Conservation (phyloP, 2,888 invertebrate genomes). For the Yponomeuta cagnagella region DNA sequence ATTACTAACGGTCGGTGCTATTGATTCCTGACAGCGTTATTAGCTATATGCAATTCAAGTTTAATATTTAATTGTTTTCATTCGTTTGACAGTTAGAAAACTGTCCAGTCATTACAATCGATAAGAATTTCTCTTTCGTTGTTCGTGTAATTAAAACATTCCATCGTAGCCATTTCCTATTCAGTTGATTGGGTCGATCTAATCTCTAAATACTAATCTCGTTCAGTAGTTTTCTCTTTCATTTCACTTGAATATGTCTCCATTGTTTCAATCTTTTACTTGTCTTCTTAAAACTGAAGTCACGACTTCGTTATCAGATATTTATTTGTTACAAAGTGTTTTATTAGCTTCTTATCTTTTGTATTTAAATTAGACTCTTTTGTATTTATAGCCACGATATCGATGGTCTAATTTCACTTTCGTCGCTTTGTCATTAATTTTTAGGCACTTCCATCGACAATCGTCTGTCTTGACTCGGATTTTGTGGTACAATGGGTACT, state of each 20-base stretch:
- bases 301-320: constrained; percentile 8
- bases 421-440: neutral
- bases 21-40: neutral
- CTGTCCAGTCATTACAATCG: constrained; percentile 2
- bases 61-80: neutral
- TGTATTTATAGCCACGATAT: neutral
- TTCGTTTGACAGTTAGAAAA: neutral
- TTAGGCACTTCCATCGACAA: neutral
- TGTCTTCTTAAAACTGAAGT: neutral
- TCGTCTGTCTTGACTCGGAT: neutral
- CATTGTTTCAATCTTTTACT: neutral
- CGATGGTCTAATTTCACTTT: neutral
- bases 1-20: neutral
- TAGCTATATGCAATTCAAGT: neutral
- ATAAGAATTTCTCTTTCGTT: neutral
- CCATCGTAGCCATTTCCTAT: neutral
- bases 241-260: neutral
- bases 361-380: neutral
- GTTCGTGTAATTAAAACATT: neutral
- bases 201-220: neutral
- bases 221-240: constrained; percentile 4
- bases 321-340: constrained; percentile 1
- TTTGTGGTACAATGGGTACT: neutral
- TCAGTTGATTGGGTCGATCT: constrained; percentile 4
- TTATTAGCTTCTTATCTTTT: neutral